A percentile compares a stretch with the other conserved stretches of the same genome.
Conservation (phyloP, 2,113 vertebrate species). For the Polypterus bichir region DNA sequence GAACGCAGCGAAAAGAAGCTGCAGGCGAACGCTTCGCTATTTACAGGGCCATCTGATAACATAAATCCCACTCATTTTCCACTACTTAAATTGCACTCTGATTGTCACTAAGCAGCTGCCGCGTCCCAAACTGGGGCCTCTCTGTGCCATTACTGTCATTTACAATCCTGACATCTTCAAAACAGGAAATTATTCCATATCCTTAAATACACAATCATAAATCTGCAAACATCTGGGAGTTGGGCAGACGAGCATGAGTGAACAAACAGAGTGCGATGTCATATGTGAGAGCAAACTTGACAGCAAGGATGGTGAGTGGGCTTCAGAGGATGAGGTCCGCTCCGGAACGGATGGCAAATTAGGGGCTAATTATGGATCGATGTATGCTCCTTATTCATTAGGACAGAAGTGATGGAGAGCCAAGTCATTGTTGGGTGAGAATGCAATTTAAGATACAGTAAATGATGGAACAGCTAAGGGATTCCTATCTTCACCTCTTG, state of each 20-base stretch:
- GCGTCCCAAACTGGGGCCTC: neutral
- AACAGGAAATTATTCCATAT: conserved; percentile 9
- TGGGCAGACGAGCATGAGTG: conserved; percentile 8
- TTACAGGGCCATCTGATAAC: conserved; percentile 20
- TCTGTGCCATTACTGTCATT: neutral
- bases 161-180: neutral
- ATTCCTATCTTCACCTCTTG: no score
- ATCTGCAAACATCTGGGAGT: conserved; percentile 6
- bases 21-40: conserved; percentile 16
- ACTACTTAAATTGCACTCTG: conserved; percentile 15
- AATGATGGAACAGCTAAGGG: no score
- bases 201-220: conserved; percentile 11
- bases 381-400: no score
- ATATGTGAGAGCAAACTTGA: no score
- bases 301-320: no score
- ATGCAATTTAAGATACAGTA: no score
- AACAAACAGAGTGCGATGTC: no score
- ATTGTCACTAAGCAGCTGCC: neutral
- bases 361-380: no score
- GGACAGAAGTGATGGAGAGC: no score
- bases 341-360: no score
- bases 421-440: no score
- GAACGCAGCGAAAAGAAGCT: conserved; percentile 10
- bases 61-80: conserved; percentile 15
- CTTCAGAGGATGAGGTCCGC: no score